Base-by-base conservation (phyloP, 2,797 vertebrate genomes). In the Clarias platycephalus region DNA sequence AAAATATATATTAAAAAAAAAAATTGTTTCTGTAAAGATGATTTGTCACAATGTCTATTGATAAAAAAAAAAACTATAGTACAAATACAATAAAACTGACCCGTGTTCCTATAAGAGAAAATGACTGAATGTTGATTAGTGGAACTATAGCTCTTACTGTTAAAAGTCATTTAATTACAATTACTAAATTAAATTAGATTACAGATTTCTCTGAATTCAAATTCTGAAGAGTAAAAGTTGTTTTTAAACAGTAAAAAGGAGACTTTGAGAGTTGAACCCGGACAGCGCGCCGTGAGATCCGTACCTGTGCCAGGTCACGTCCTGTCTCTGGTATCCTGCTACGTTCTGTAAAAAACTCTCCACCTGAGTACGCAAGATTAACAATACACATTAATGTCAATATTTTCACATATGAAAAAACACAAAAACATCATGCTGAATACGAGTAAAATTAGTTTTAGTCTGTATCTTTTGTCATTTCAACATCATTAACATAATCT, bases 301-400 rank as follows among this genome's bases (percentile, higher is more conserved):
- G 91, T 89, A 95, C 95, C 94, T 95, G 89, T 92, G 93, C 94
- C 94, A 95, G 80, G 92, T 93, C 4, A 86, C 92, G 80, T 91
- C 90, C 88, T 95, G 87, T 74, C 87, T 84, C 83, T 80, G 90
- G 89, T 93, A 96, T n/a, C 95, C 95, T 0, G 94, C 88, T 1
- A 92, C 92, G 66, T 70, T 93, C 71, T 83, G 89, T 0, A 95
- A 90, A 89, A 92, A 94, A 0, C 90, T 91, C 86, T 92, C 91
- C 86, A 95, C 76, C 95, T 96, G 81, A 58, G 85, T 78, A n/a
- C 86, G 26, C 84, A 37, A 18, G 44, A 86, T 28, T 34, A 88
- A 67, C 37, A 81, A 16, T 83, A 77, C 9, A 44, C 9, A 44
- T 44, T 44, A 2, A 10, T 1, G 20, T 57, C 15, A 74, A 26